These are phyloP conservation scores for Gallinago media DNA, from an alignment of 2,113 vertebrate genomes.

Conservation along the genomic window DNA sequence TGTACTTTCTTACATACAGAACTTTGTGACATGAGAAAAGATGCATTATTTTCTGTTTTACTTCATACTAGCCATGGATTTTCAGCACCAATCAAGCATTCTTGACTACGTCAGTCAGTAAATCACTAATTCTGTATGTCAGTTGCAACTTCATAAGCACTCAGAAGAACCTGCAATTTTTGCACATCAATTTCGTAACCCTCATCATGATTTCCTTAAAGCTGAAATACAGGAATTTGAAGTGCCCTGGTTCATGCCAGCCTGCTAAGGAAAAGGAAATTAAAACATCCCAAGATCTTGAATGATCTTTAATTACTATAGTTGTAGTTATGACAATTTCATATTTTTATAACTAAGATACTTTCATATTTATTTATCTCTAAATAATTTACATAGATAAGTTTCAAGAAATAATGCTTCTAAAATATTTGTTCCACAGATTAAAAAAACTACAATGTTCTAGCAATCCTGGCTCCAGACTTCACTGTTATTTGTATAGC, in stretches of 20 bases:
- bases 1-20: not conserved
- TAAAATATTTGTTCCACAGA: not conserved
- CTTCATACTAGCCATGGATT: not conserved
- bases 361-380: not conserved
- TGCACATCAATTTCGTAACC: not conserved
- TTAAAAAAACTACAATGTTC: not conserved
- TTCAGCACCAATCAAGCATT: not conserved
- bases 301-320: not conserved
- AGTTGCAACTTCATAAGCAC: not conserved
- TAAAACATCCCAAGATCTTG: not conserved
- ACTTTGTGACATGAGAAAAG: not conserved
- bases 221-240: not conserved
- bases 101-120: not conserved
- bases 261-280: not conserved
- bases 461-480: not conserved
- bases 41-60: not conserved
- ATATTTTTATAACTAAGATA: not conserved
- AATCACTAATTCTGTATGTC: not conserved
- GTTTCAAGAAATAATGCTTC: not conserved
- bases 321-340: not conserved
- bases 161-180: not conserved
- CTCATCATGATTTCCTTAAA: not conserved
- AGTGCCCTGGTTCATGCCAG: not conserved
- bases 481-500: not conserved
- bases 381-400: not conserved